Evolutionary conservation across 2,113 vertebrate genomes (phyloP).

Genomic region (Tragelaphus scriptus): DNA sequence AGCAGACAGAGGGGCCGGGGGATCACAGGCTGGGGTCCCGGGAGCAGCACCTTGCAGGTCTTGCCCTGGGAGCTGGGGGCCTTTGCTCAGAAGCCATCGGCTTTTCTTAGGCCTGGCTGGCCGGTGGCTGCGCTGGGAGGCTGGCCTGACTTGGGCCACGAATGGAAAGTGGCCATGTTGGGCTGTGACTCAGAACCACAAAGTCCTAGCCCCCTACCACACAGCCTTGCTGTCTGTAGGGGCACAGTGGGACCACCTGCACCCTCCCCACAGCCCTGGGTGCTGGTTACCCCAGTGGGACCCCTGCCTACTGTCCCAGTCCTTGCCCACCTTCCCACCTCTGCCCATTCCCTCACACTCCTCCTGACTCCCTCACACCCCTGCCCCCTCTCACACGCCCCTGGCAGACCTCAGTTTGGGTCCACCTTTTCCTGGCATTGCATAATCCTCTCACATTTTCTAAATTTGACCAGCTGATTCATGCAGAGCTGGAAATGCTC

Average conservation of each 20-base stretch:
- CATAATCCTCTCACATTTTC: not conserved
- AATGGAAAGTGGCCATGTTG: rapidly evolving
- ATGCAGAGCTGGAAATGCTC: not conserved
- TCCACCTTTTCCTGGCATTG: not conserved
- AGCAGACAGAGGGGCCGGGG: too few relatives aligned
- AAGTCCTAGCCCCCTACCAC: too few relatives aligned
- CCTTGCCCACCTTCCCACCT: not conserved
- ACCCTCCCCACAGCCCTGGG: not conserved
- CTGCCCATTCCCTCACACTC: not conserved
- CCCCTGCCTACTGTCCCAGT: not conserved
- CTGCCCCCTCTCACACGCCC: not conserved
- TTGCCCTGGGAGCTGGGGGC: not conserved
- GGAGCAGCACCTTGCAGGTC: not conserved
- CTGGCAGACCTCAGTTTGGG: not conserved
- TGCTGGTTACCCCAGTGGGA: not conserved
- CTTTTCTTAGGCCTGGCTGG: not conserved
- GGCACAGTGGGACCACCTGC: not conserved
- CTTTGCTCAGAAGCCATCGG: not conserved
- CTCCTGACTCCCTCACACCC: not conserved
- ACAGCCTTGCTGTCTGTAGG: not conserved
- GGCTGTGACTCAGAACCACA: not conserved
- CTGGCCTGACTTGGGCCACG: rapidly evolving
- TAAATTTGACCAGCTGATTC: not conserved
- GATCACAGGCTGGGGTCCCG: not conserved
- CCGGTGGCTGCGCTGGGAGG: not conserved